phyloP scores from a whole-genome alignment of 2,797 vertebrate species.

The Peromyscus eremicus region DNA sequence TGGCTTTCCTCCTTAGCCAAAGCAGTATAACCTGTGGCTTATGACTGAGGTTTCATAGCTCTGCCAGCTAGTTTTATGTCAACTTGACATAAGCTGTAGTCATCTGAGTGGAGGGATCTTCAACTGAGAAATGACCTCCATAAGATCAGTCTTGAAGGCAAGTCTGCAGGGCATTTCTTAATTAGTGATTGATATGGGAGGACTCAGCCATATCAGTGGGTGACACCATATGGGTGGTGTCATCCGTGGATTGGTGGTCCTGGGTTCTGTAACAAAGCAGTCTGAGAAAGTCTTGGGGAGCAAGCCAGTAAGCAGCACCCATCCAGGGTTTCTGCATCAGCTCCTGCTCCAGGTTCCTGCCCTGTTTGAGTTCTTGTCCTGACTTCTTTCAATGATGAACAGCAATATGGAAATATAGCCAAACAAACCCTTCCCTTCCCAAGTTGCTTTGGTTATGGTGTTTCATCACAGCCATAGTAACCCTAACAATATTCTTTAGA shows the following conservation, averaged over 20 bases:
- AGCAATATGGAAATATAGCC: too few species aligned
- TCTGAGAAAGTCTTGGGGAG: neutral
- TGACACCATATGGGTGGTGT: neutral
- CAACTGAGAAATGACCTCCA: neutral
- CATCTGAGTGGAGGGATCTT: neutral
- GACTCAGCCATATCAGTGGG: neutral
- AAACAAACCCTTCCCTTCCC: neutral
- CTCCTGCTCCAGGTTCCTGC: neutral
- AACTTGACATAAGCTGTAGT: neutral
- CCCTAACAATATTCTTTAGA: neutral
- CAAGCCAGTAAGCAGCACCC: neutral
- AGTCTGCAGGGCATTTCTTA: neutral
- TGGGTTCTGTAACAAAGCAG: neutral
- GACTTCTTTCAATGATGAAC: neutral
- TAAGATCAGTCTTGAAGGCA: neutral
- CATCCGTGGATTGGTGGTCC: neutral
- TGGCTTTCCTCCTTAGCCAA: neutral
- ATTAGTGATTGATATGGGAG: neutral
- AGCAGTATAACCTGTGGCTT: neutral
- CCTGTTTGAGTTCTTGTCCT: neutral
- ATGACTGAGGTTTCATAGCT: neutral
- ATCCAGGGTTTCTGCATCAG: neutral
- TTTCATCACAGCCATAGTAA: neutral
- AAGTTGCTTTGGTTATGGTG: neutral
- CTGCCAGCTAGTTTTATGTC: neutral